Base-by-base conservation (phyloP, 2,797 vertebrate genomes). In the Manis javanica region DNA sequence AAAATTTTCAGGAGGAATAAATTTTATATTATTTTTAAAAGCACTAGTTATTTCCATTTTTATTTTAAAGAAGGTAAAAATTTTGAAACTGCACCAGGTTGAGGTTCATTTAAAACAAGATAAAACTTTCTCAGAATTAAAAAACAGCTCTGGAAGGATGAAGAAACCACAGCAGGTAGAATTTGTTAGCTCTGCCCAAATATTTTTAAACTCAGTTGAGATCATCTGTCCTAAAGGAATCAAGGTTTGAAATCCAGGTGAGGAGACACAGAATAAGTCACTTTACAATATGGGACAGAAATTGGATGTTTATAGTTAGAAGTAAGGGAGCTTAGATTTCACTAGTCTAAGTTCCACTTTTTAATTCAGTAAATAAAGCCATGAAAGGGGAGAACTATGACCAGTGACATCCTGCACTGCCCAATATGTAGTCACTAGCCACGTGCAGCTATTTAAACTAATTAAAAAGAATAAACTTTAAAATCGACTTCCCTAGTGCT, bases 81-180 rank as follows among this genome's bases (percentile, higher is more conserved):
- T 18, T 74, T 68, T 87, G 24, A 72, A 91, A 68, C 29, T 74
- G 16, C 15, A 88, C 39, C 64, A 72, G 23, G 1, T 18, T 66
- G 57, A 83, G 37, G 57, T 72, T 59, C 63, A 87, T 55, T 87
- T 72, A 96, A 61, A 95, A 51, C 26, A 83, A 59, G 83, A 82
- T 29, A 68, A 24, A 87, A 71, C n/a, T 24, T 46, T 42, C 29
- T 53, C 42, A 90, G 66, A 94, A 94, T 91, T 68, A 81, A 53
- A 64, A 90, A 69, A 77, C 18, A 55, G 63, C 59, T 79, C 49
- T 78, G 82, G 46, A 84, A 93, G 42, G 46, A 63, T 51, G n/a
- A 77, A 83, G 29, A 71, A 37, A 81, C 4, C 26, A 57, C 18
- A 86, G 31, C 12, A 75, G 57, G 55, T 55, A 83, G 31, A 91